Conservation (phyloP, 2,113 vertebrate species). For the Maccullochella peelii region DNA sequence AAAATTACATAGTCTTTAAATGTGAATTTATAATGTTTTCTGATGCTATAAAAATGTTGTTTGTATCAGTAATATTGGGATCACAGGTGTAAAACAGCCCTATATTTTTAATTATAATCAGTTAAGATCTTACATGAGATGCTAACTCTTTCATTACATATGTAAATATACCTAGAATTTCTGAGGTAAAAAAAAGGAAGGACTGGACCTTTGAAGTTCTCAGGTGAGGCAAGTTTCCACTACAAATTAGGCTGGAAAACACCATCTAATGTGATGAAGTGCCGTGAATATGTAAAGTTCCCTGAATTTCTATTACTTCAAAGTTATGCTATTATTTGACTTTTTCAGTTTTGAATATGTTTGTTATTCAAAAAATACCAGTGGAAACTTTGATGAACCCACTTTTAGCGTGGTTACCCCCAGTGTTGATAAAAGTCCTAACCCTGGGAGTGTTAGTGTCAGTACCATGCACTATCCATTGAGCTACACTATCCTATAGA, state of each 20-base stretch:
- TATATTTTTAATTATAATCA: background rate
- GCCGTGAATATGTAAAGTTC: background rate
- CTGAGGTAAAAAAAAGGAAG: background rate
- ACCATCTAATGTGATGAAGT: background rate
- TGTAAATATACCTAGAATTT: background rate
- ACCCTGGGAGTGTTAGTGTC: background rate
- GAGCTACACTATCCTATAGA: background rate
- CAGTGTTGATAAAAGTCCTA: background rate
- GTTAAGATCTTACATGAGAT: background rate
- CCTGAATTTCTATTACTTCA: background rate
- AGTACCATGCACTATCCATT: background rate
- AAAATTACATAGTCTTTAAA: background rate
- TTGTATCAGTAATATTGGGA: background rate
- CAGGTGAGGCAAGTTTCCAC: background rate
- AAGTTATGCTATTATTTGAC: background rate
- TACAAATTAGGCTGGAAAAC: background rate
- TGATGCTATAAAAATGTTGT: background rate
- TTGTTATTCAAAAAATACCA: background rate
- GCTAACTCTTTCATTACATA: background rate
- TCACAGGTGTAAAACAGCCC: background rate
- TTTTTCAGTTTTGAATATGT: background rate
- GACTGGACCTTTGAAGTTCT: background rate
- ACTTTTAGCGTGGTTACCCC: too few species aligned
- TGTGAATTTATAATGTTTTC: background rate
- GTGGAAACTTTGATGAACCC: background rate